Evolutionary conservation across 2,797 vertebrate species (phyloP).

Genomic region (Manis javanica): DNA sequence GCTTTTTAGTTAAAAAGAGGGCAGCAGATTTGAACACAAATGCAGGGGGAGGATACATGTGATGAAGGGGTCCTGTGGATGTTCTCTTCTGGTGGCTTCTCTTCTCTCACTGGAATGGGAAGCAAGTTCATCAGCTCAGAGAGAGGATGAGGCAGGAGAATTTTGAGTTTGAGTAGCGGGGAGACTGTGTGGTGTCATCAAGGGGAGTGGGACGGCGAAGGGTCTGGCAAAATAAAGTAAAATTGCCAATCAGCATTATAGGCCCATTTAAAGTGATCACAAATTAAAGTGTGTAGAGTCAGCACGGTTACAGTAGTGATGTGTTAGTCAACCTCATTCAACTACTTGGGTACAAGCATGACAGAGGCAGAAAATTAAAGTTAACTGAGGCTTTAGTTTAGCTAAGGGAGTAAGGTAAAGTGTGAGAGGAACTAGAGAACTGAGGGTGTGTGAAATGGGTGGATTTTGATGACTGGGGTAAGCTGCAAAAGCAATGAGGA

Average conservation of each 20-base stretch:
- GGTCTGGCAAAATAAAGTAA: not conserved
- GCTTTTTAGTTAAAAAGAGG: conserved; percentile 2
- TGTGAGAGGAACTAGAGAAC: not conserved
- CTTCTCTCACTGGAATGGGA: not conserved
- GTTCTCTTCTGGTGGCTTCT: not conserved
- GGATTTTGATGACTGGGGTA: not conserved
- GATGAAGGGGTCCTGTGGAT: not conserved
- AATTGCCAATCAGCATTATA: not conserved
- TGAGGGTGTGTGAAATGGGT: not conserved
- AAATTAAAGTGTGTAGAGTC: not conserved
- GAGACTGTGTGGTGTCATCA: not conserved
- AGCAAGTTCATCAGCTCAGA: not conserved
- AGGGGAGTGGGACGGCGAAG: not conserved
- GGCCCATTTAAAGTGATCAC: not conserved
- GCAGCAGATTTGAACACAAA: not conserved
- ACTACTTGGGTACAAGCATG: not conserved
- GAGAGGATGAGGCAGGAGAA: not conserved
- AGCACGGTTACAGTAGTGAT: not conserved
- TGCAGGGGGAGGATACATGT: not conserved
- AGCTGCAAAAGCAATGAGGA: not conserved
- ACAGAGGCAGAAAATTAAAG: conserved; percentile 2
- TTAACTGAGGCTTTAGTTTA: conserved; percentile 6
- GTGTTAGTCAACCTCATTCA: not conserved
- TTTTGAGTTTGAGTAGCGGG: not conserved
- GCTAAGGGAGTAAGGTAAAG: not conserved